Conservation (phyloP, 2,797 vertebrate genomes). For the Eutrigla gurnardus region DNA sequence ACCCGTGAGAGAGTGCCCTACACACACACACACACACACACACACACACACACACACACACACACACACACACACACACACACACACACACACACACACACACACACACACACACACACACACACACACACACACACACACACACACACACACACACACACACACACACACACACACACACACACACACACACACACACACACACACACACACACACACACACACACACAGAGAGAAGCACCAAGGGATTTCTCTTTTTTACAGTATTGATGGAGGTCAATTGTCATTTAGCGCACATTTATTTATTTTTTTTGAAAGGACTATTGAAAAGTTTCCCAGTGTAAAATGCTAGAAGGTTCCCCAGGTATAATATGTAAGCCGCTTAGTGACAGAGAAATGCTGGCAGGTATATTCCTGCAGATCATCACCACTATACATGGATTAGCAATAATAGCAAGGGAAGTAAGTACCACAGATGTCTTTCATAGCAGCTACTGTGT, state of each 20-base stretch:
- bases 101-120: slow-evolving; percentile 38
- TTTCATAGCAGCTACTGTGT: slow-evolving; percentile 61
- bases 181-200: slow-evolving; percentile 27
- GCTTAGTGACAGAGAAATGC: slow-evolving; percentile 45
- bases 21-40: slow-evolving; percentile 20
- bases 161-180: slow-evolving; percentile 39
- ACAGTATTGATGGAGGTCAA: slow-evolving; percentile 22
- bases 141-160: slow-evolving; percentile 8
- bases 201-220: slow-evolving; percentile 26
- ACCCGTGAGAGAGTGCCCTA: slow-evolving; percentile 45
- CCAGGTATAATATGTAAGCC: slow-evolving; percentile 43
- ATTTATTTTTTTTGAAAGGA: too few relatives aligned
- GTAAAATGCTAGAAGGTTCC: slow-evolving; percentile 45
- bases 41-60: slow-evolving; percentile 26
- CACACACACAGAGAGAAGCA: slow-evolving; percentile 46
- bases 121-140: slow-evolving; percentile 22
- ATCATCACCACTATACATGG: slow-evolving; percentile 52
- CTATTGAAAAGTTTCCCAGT: slow-evolving; percentile 13
- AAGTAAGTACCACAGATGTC: slow-evolving; percentile 40
- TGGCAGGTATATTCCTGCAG: slow-evolving; percentile 57
- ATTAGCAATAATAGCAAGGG: slow-evolving; percentile 60
- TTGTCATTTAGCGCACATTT: not conserved
- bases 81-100: slow-evolving; percentile 25
- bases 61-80: slow-evolving; percentile 37
- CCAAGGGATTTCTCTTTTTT: slow-evolving; percentile 20